Conservation (phyloP, 2,113 vertebrate species). For the Peromyscus maniculatus region DNA sequence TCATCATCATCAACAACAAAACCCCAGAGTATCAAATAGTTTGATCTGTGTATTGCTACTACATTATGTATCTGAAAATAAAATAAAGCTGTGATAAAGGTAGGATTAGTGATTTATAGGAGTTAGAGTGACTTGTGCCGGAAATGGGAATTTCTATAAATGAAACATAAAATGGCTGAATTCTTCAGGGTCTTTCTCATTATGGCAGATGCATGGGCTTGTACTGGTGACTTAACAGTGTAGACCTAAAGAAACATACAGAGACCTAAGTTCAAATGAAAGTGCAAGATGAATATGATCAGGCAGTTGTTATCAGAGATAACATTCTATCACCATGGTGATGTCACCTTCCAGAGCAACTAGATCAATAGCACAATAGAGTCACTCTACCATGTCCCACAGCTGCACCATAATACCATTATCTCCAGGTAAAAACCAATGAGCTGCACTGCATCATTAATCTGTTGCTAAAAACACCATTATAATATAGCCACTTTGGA, state of each 20-base stretch:
- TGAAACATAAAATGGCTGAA: not conserved
- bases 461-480: not conserved
- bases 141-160: not conserved
- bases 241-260: not conserved
- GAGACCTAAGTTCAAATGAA: not conserved
- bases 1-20: not conserved
- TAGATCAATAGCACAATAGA: not conserved
- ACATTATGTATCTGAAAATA: not conserved
- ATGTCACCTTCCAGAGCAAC: not conserved
- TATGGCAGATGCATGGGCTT: not conserved
- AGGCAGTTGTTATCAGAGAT: not conserved
- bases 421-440: not conserved
- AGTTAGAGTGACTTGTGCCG: rapidly evolving
- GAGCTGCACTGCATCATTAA: not conserved
- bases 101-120: not conserved
- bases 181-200: not conserved
- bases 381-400: not conserved
- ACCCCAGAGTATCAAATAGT: not conserved
- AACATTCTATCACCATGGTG: not conserved
- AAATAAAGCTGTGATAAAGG: too few species aligned
- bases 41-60: not conserved
- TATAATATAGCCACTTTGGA: not conserved
- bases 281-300: not conserved
- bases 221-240: not conserved
- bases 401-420: not conserved